Percentiles rank a stretch among this genome's conserved stretches.
phyloP scores from a whole-genome alignment of 2,888 invertebrate species.

The Clitarchus hookeri region DNA sequence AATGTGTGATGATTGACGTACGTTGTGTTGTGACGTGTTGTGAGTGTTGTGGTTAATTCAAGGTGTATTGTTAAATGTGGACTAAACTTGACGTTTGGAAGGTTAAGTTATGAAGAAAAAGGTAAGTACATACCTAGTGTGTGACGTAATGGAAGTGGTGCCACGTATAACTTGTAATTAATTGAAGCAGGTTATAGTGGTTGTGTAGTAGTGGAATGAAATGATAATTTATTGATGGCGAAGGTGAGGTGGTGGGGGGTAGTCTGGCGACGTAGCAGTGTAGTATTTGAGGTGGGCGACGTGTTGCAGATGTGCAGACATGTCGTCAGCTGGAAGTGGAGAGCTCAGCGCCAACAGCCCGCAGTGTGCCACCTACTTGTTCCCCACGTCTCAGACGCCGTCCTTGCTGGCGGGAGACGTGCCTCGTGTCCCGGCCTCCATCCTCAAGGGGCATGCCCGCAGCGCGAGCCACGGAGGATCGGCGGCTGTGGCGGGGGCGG shows the following conservation, averaged over 20 bases:
- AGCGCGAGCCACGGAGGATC: constrained; percentile 84
- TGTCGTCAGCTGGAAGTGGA: constrained; percentile 71
- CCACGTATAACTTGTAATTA: background rate
- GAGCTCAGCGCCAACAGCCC: constrained; percentile 48
- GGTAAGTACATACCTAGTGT: constrained; percentile 23
- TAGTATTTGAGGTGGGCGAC: no score
- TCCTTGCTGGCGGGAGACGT: background rate
- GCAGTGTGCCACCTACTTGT: constrained; percentile 49
- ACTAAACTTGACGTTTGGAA: constrained; percentile 26
- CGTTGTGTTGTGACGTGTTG: background rate
- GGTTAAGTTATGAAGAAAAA: constrained; percentile 38
- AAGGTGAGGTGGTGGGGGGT: no score
- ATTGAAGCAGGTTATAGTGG: background rate
- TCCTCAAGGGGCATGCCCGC: constrained; percentile 65
- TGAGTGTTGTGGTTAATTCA: constrained; percentile 22
- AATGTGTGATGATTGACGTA: background rate
- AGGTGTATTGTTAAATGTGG: constrained; percentile 28
- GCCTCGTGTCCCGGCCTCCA: constrained; percentile 30
- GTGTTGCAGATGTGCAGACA: constrained; percentile 62
- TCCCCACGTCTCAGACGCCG: constrained; percentile 39
- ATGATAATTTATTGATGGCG: no score
- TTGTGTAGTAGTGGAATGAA: no score
- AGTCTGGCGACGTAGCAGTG: no score
- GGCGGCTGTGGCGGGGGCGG: constrained; percentile 49
- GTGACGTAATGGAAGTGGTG: background rate